A percentile compares a stretch with the other conserved stretches of the same genome.
phyloP scores from a whole-genome alignment of 2,113 vertebrate species.

The Ursus arctos region DNA sequence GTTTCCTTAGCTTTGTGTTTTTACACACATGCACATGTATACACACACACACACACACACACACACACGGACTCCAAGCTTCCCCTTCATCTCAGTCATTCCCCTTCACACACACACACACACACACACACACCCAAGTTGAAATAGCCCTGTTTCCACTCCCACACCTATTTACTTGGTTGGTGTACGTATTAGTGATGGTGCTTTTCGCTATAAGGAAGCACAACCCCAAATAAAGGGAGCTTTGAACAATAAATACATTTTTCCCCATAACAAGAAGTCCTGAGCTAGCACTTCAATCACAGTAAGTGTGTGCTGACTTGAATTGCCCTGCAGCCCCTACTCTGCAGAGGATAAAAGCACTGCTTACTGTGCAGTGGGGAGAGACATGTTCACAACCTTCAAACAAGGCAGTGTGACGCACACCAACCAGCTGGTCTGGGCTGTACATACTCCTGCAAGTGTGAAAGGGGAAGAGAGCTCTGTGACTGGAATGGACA shows the following conservation, averaged over 20 bases:
- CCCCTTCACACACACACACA: background rate
- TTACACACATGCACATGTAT: background rate
- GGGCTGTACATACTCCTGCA: accelerated
- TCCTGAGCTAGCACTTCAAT: background rate
- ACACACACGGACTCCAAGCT: background rate
- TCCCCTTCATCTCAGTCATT: background rate
- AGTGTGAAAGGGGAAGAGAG: background rate
- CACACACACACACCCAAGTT: background rate
- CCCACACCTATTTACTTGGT: background rate
- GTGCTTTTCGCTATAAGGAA: background rate
- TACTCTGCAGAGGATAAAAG: background rate
- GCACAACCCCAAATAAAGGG: background rate
- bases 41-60: background rate
- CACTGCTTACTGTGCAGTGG: background rate
- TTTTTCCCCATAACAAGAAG: background rate
- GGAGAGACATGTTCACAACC: background rate
- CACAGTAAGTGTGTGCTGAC: background rate
- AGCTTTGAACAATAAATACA: conserved; percentile 21
- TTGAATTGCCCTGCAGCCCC: background rate
- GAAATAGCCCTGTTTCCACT: background rate
- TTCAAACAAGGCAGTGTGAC: background rate
- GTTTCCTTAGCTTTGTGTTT: background rate
- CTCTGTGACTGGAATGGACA: background rate
- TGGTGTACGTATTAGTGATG: background rate
- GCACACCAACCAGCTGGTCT: too few species aligned